Evolutionary conservation across 1,140 invertebrate genomes (phyloP).

Genomic region (Pseudobourletiella spinata): DNA sequence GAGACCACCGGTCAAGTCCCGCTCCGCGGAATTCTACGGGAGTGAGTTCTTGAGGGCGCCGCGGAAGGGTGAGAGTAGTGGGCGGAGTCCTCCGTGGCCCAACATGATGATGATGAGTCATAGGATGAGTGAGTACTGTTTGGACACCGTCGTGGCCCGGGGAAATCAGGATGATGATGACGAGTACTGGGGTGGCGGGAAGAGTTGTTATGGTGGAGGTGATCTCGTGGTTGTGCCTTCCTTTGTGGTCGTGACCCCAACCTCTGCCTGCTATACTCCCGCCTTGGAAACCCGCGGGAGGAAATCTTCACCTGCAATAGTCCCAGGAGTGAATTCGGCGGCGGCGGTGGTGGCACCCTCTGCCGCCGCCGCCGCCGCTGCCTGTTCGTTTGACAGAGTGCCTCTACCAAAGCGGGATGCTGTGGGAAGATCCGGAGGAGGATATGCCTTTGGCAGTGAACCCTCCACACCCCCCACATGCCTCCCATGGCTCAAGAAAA

Average conservation of each 20-base stretch:
- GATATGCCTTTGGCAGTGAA: too few relatives aligned
- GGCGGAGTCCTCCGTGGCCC: neutral
- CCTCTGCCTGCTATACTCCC: neutral
- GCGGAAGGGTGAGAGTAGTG: neutral
- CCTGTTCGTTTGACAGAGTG: too few relatives aligned
- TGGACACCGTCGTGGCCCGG: too few relatives aligned
- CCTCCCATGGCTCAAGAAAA: neutral
- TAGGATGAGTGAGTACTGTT: neutral
- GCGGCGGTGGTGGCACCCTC: too few relatives aligned
- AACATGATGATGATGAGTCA: too few relatives aligned
- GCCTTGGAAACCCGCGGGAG: neutral
- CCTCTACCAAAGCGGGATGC: too few relatives aligned
- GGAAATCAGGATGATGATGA: too few relatives aligned
- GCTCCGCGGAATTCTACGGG: neutral
- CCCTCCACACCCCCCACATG: neutral
- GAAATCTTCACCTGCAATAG: neutral
- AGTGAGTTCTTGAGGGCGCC: neutral
- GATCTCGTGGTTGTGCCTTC: neutral
- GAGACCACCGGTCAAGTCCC: neutral
- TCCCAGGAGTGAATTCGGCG: neutral
- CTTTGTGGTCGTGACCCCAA: neutral
- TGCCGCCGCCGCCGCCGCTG: too few relatives aligned
- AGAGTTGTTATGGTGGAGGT: neutral
- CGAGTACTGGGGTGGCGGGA: neutral
- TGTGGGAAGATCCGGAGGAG: neutral